These are phyloP conservation scores for Hydrotaea diabolus DNA, from an alignment of 2,888 invertebrate genomes.

Conservation along the genomic window DNA sequence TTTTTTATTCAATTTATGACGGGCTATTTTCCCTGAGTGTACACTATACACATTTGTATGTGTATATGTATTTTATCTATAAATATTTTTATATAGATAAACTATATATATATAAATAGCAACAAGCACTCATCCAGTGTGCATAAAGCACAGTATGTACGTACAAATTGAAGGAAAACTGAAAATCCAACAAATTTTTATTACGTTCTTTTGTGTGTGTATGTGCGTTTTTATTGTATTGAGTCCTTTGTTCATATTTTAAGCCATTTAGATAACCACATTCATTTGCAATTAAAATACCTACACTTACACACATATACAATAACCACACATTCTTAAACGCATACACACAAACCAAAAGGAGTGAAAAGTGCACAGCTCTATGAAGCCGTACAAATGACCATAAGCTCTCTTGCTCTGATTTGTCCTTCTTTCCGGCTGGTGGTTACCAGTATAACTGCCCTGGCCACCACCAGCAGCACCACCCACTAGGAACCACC, in stretches of 20 bases:
- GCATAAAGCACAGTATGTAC: neutral
- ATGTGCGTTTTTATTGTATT: slow-evolving; percentile 26
- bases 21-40: no score
- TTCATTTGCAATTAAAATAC: slow-evolving; percentile 78
- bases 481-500: neutral
- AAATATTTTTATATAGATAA: no score
- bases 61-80: no score
- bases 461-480: neutral
- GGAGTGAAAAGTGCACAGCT: slow-evolving; percentile 4
- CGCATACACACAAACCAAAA: slow-evolving; percentile 18
- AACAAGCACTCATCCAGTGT: no score
- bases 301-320: slow-evolving; percentile 15
- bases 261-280: slow-evolving; percentile 78
- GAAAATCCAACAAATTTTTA: slow-evolving; percentile 39
- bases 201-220: slow-evolving; percentile 11
- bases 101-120: neutral
- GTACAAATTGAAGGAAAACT: slow-evolving; percentile 52
- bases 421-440: neutral
- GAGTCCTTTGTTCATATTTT: slow-evolving; percentile 74
- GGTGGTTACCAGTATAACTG: neutral
- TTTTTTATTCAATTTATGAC: no score
- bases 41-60: no score
- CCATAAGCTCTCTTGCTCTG: slow-evolving; percentile 30
- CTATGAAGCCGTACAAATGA: slow-evolving; percentile 23
- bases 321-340: neutral